Evolutionary conservation across 2,113 vertebrate species (phyloP), one percentile per base, ranked within the genome.

Genomic region (Pseudorhombus dupliciocellatus): DNA sequence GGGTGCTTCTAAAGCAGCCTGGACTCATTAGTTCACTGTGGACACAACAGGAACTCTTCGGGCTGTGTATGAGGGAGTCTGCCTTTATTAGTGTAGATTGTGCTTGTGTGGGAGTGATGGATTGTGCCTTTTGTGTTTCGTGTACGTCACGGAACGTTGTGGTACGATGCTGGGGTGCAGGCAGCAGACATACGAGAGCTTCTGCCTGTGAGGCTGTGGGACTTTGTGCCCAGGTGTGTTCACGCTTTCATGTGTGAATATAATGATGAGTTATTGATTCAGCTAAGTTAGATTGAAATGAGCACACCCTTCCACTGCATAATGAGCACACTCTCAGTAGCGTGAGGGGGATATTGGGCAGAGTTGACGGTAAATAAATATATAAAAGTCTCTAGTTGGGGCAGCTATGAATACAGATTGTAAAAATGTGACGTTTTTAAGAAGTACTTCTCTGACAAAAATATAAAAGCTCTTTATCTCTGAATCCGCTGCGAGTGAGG

Each of bases 191-290:
- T 4, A 37, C 3, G 34, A 37, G 3, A 2, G 10, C 34, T 37
- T 55, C 6, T 59, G 26, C 31, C 37, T 51, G 24, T 50, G 55
- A 11, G 28, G 26, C n/a, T 9, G n/a, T 51, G 52, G 8, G 24
- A 28, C n/a, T 15, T 34, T 37, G 34, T 37, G 34, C 22, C 5
- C 26, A 70, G 52, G 46, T 73, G 46, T 58, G 42, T 28, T 21
- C 26, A 28, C 5, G 26, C 34, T 37, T 37, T 37, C 34, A 37
- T 67, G 77, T 80, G 70, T 66, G 67, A 77, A 77, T 74, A 44
- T 66, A 83, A 75, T 76, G 72, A 37, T 37, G 34, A 37, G 10
- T 37, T 37, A 37, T 79, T 73, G 65, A 79, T 83, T 80, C 25
- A 9, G 4, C 72, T 63, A 71, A 70, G 25, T 53, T 46, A 15